Evolutionary conservation across 2,888 invertebrate genomes (phyloP), one percentile per base, ranked within the genome.

Genomic region (Hirtodrosophila confusa): DNA sequence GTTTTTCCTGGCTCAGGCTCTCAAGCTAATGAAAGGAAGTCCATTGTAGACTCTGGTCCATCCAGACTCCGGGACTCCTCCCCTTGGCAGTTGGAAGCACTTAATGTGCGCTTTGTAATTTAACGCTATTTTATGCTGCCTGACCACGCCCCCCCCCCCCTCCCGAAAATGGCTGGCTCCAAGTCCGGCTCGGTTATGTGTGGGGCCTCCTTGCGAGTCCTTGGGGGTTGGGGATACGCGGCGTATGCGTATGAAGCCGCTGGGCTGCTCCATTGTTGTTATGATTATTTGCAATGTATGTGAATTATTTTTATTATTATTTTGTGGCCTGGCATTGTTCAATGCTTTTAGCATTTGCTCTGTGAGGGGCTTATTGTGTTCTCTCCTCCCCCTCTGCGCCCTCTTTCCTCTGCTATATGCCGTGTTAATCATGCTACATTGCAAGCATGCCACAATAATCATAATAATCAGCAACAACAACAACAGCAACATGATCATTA

Each of bases 351-450:
- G 75, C 74, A 50, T 57, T 68, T 57, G 53, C 39, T 63, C 44
- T 31, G 12, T 48, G 40, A 55, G 39, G 51, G 56, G 60, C 60
- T 75, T 78, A 78, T 79, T 80, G 76, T 71, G 58, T 71, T 66
- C 39, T 31, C n/a, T 40, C 47, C 33, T 29, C 39, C 12, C 31
- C 7, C 33, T 12, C 6, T 6, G 3, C 7, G 6, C 3, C 17
- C 40, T 31, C 35, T 43, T 31, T 54, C 48, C 51, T 45, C 41
- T 54, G 44, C 39, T 50, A 35, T 33, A 33, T 60, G 12, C 45
- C 69, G 79, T 71, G 80, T 83, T 80, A 83, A 83, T 80, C 83
- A 80, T 83, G 80, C 76, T 68, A 83, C 80, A 80, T 71, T 80
- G 80, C 80, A 83, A 50, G 63, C 74, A 58, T 69, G 69, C 74